These are phyloP conservation scores for Oriolus oriolus DNA, from an alignment of 2,113 vertebrate genomes.

Conservation along the genomic window DNA sequence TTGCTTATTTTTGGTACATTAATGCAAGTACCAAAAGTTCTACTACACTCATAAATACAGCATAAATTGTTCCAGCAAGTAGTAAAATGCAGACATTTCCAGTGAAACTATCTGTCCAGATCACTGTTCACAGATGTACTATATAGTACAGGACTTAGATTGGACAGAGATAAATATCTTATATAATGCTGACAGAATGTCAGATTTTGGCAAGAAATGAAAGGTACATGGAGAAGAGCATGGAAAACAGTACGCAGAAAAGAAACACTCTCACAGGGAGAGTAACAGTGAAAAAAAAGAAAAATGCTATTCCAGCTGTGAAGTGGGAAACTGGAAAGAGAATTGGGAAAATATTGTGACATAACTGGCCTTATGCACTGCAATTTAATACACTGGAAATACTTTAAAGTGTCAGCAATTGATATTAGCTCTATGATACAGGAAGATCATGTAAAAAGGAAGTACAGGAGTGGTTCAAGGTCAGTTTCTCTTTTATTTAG, in stretches of 20 bases:
- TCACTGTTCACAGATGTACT: not conserved
- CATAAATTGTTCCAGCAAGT: not conserved
- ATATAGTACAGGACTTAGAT: not conserved
- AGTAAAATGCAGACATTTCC: not conserved
- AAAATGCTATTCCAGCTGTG: not conserved
- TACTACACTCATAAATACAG: not conserved
- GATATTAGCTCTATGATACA: not conserved
- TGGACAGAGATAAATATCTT: not conserved
- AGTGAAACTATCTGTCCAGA: not conserved
- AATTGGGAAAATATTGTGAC: not conserved
- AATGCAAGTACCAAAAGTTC: not conserved
- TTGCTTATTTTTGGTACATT: not conserved
- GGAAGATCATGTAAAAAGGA: not conserved
- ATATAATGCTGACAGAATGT: not conserved
- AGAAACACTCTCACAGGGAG: not conserved
- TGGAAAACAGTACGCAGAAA: fast-evolving
- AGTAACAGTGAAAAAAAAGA: not conserved
- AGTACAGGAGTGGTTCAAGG: not conserved
- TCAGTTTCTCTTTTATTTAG: not conserved
- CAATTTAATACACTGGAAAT: not conserved
- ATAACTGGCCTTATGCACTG: not conserved
- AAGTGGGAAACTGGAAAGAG: not conserved
- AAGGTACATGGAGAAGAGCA: not conserved
- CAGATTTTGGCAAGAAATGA: not conserved
- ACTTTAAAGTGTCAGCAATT: not conserved